A percentile compares a stretch with the other conserved stretches of the same genome.
These are phyloP conservation scores for Smittia aterrima DNA, from an alignment of 2,888 invertebrate genomes.

Conservation along the genomic window DNA sequence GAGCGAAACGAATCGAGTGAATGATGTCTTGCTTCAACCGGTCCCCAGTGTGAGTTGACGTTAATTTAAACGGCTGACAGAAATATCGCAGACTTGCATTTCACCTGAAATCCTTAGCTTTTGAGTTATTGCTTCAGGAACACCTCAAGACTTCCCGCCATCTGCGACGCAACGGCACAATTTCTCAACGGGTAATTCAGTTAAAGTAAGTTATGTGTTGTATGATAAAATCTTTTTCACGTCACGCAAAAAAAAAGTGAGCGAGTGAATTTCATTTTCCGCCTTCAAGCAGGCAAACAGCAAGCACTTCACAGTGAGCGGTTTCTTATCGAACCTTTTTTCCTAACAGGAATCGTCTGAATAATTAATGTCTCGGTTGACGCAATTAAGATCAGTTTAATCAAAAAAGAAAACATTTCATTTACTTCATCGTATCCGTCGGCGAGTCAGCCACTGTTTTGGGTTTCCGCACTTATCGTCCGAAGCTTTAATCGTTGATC, in stretches of 20 bases:
- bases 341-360: constrained; percentile 17
- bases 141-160: not conserved
- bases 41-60: constrained; percentile 10
- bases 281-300: not conserved
- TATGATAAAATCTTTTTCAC: not conserved
- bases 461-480: not conserved
- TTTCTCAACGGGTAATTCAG: not conserved
- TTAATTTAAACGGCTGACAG: constrained; percentile 32
- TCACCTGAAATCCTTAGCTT: not conserved
- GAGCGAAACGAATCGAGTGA: not conserved
- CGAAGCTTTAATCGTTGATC: not conserved
- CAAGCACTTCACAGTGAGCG: no score
- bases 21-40: not conserved
- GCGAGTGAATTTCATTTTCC: not conserved
- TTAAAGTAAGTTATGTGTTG: constrained; percentile 11
- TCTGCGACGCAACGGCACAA: not conserved
- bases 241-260: not conserved
- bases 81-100: not conserved
- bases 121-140: constrained; percentile 10
- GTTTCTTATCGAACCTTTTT: constrained; percentile 6
- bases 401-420: constrained; percentile 12
- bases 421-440: not conserved
- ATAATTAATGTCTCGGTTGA: constrained; percentile 11
- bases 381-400: constrained; percentile 12
- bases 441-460: not conserved